These are phyloP conservation scores for Macrophya annulata DNA, from an alignment of 2,888 invertebrate species.

Conservation along the genomic window DNA sequence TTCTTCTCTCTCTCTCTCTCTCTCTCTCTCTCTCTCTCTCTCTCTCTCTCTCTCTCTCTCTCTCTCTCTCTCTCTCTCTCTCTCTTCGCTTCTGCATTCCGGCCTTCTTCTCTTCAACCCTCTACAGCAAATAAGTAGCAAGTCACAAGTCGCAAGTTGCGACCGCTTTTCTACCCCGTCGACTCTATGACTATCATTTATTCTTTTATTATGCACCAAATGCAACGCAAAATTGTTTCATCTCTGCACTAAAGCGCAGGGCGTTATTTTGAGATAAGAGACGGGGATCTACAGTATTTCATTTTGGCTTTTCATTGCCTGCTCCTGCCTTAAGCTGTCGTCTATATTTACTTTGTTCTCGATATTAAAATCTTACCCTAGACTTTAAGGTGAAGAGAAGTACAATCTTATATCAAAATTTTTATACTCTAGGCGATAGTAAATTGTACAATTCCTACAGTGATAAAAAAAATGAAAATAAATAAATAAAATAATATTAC, in stretches of 20 bases:
- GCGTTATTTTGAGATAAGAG: conserved; percentile 44
- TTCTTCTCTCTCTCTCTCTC: neutral
- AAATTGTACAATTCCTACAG: neutral
- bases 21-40: conserved; percentile 47
- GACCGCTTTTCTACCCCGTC: conserved; percentile 37
- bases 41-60: conserved; percentile 24
- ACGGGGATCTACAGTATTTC: conserved; percentile 28
- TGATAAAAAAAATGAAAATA: neutral
- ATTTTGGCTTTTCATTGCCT: conserved; percentile 49
- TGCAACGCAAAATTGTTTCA: conserved; percentile 61
- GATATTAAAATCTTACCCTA: conserved; percentile 43
- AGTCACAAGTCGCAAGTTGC: conserved; percentile 33
- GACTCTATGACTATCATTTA: conserved; percentile 61
- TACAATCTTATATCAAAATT: neutral
- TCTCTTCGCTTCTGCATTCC: conserved; percentile 33
- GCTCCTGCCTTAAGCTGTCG: conserved; percentile 30
- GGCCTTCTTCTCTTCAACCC: neutral
- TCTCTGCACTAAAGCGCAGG: conserved; percentile 48
- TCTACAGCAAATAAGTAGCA: conserved; percentile 29
- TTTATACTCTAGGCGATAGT: neutral
- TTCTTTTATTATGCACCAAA: conserved; percentile 64
- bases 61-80: conserved; percentile 42
- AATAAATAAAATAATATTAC: neutral
- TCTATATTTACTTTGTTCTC: conserved; percentile 35
- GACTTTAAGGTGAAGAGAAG: neutral